These are phyloP conservation scores for Procambarus clarkii DNA, from an alignment of 1,140 invertebrate species.

Conservation along the genomic window DNA sequence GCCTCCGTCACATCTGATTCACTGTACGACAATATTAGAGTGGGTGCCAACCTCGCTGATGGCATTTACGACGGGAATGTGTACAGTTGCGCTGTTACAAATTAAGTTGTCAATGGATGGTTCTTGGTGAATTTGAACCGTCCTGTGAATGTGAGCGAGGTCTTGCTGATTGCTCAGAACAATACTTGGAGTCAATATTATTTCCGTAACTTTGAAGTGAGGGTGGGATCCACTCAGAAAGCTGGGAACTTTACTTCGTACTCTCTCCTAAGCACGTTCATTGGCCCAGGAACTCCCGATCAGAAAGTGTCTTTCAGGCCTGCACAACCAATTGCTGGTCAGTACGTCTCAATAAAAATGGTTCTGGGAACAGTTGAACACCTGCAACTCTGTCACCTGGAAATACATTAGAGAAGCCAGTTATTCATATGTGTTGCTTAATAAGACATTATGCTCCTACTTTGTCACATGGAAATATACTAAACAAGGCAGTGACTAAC, in stretches of 20 bases:
- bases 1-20: too few species aligned
- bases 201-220: not conserved
- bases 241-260: not conserved
- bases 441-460: too few species aligned
- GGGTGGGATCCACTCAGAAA: not conserved
- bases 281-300: not conserved
- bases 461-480: too few species aligned
- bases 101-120: not conserved
- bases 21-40: too few species aligned
- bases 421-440: too few species aligned
- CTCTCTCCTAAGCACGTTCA: not conserved
- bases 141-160: not conserved
- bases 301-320: not conserved
- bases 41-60: not conserved
- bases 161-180: not conserved
- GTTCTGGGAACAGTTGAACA: too few species aligned
- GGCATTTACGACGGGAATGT: not conserved
- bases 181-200: not conserved
- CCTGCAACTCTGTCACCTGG: too few species aligned
- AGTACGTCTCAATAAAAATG: constrained; percentile 12
- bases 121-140: not conserved
- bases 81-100: not conserved
- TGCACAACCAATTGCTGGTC: not conserved
- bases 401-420: too few species aligned
- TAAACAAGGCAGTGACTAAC: too few species aligned